Conservation (phyloP, 2,797 vertebrate genomes). For the Centropyge bicolor region DNA sequence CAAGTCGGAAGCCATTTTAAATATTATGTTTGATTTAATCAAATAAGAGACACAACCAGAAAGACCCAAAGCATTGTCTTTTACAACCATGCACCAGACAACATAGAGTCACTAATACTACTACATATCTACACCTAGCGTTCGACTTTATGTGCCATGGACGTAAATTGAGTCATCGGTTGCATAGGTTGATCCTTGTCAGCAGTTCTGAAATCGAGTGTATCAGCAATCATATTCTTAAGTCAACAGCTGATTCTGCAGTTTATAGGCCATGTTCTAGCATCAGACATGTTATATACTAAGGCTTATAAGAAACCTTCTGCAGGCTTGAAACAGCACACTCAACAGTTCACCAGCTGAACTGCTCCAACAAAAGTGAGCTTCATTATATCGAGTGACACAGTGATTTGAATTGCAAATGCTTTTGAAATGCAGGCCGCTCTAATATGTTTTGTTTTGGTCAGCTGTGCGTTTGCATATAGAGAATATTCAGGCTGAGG, state of each 20-base stretch:
- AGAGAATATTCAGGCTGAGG: constrained; percentile 44
- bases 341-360: constrained; percentile 45
- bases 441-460: constrained; percentile 62
- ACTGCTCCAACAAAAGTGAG: constrained; percentile 16
- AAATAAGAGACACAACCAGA: background rate
- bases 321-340: constrained; percentile 24
- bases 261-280: constrained; percentile 25
- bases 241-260: constrained; percentile 43
- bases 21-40: background rate
- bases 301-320: constrained; percentile 15
- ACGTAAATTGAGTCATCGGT: constrained; percentile 13
- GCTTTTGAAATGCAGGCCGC: constrained; percentile 24
- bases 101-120: too few relatives aligned
- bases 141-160: constrained; percentile 15
- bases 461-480: constrained; percentile 66
- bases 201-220: constrained; percentile 24
- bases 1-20: background rate
- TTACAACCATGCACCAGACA: background rate
- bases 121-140: background rate
- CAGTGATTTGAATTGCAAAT: constrained; percentile 61
- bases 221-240: constrained; percentile 42
- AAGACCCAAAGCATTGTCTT: background rate
- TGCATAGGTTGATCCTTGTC: constrained; percentile 22
- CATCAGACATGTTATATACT: constrained; percentile 20
- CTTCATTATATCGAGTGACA: constrained; percentile 18